Percentiles rank a stretch among this genome's conserved stretches.
Conservation (phyloP, 2,888 invertebrate species). For the Drosophila prolongata region DNA sequence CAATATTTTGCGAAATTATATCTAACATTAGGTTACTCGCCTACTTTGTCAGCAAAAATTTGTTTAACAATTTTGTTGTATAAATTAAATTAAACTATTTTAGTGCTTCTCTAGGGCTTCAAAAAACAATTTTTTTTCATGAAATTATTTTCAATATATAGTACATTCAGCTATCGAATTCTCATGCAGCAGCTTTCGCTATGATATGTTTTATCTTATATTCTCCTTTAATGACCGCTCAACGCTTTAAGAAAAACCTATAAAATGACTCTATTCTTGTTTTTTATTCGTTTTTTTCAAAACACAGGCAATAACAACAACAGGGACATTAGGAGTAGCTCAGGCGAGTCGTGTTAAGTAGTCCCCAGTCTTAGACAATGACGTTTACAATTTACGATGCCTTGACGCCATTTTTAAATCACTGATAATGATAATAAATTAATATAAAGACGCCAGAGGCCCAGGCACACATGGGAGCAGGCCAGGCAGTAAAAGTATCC, state of each 20-base stretch:
- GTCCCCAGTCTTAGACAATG: constrained; percentile 59
- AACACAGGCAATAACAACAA: constrained; percentile 29
- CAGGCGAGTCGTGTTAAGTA: constrained; percentile 63
- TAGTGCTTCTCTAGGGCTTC: too few relatives aligned
- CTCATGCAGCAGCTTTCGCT: not conserved
- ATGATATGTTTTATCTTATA: constrained; percentile 1
- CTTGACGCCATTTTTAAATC: constrained; percentile 78
- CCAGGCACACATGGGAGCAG: constrained; percentile 33
- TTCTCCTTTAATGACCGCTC: not conserved
- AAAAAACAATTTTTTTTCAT: too few relatives aligned
- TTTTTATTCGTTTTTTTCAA: constrained; percentile 1
- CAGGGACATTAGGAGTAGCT: constrained; percentile 24
- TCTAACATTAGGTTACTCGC: not conserved
- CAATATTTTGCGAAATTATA: not conserved
- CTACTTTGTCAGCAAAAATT: not conserved
- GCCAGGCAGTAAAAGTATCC: constrained; percentile 33
- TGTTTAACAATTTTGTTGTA: not conserved
- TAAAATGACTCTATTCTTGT: constrained; percentile 14
- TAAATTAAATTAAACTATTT: too few relatives aligned
- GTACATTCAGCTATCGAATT: too few relatives aligned
- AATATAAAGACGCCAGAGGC: constrained; percentile 63
- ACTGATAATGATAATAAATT: constrained; percentile 81
- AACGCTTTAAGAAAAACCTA: constrained; percentile 10
- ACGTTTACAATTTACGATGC: constrained; percentile 76
- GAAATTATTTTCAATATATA: not conserved